Evolutionary conservation across 1,140 invertebrate genomes (phyloP).

Genomic region (Neodiprion lecontei): DNA sequence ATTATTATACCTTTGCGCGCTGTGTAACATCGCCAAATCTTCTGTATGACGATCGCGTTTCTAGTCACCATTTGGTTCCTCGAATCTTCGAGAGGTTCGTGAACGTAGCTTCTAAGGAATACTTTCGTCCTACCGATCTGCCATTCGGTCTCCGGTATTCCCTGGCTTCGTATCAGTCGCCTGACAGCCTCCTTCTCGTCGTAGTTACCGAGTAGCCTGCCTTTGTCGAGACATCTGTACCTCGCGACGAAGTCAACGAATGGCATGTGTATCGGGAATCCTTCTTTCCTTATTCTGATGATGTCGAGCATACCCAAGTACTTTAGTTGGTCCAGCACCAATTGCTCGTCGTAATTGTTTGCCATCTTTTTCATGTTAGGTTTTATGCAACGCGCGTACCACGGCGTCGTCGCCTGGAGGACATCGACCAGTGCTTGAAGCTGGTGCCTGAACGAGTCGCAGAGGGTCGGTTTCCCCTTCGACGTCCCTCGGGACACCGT

Average conservation of each 20-base stretch:
- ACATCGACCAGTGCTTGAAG: slow-evolving; percentile 91
- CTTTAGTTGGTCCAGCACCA: slow-evolving; percentile 89
- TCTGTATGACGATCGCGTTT: slow-evolving; percentile 83
- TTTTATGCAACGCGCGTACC: slow-evolving; percentile 96
- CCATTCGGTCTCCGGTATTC: slow-evolving; percentile 80
- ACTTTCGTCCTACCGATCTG: slow-evolving; percentile 92
- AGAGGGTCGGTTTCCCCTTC: slow-evolving; percentile 92
- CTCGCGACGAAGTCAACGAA: slow-evolving; percentile 80
- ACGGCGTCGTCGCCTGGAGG: slow-evolving; percentile 89
- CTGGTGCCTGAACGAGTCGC: slow-evolving; percentile 91
- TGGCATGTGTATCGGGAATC: slow-evolving; percentile 88
- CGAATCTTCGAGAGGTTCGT: slow-evolving; percentile 87
- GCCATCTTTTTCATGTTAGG: slow-evolving; percentile 90
- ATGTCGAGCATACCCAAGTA: slow-evolving; percentile 97
- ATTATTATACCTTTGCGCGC: slow-evolving; percentile 65
- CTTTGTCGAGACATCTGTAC: slow-evolving; percentile 75
- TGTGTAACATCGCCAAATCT: slow-evolving; percentile 71
- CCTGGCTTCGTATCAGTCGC: slow-evolving; percentile 67
- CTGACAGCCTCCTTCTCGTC: slow-evolving; percentile 64
- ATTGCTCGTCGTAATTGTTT: slow-evolving; percentile 80
- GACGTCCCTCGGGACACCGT: slow-evolving; percentile 86
- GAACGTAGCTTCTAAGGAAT: slow-evolving; percentile 83
- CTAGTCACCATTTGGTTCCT: slow-evolving; percentile 72
- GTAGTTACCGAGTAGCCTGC: slow-evolving; percentile 42
- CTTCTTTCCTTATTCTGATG: slow-evolving; percentile 91